Evolutionary conservation across 2,888 invertebrate genomes (phyloP), one percentile per base, ranked within the genome.

Genomic region (Thereva nobilitata): DNA sequence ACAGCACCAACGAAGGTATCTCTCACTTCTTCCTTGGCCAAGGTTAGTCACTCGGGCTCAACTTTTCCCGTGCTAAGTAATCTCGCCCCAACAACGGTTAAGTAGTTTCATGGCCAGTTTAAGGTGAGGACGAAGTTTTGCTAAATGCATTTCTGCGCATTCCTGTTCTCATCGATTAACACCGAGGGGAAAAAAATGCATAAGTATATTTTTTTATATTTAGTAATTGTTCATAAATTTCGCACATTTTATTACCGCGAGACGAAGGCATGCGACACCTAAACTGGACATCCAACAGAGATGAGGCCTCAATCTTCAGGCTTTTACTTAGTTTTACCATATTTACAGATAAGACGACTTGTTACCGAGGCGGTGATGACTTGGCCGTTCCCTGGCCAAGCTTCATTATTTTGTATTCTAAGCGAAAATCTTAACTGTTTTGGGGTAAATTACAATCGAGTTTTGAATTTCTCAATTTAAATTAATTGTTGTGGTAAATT

Each of bases 191-290:
- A 41, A 23, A 23, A 23, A 23, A 23, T 23, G 23, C 23, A 23
- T 23, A 23, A 23, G 23, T 23, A 23, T 23, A 23, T 23, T 23
- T 23, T 61, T 61, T 61, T 61, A 37, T 50, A 59, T 59, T 47
- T 9, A 10, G 35, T 61, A 61, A 61, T 61, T 50, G 50, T 50
- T 42, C 49, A 61, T 61, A 61, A 61, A 61, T 61, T 61, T 50
- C 50, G 49, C 50, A 61, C 61, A 42, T 61, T 61, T 61, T 50
- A 61, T 61, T 40, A 37, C 40, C 41, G 5, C 9, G 10, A 50
- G 41, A 45, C 49, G 23, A 10, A 61, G 41, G 40, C 61, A 50
- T 61, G 61, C 50, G 50, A 61, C 61, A 59, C 57, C 47, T 38
- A 59, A 37, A 47, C 47, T 47, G 35, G 47, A 47, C 37, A 34